These are phyloP conservation scores for Urocyon cinereoargenteus DNA, from an alignment of 2,797 vertebrate species.

Conservation along the genomic window DNA sequence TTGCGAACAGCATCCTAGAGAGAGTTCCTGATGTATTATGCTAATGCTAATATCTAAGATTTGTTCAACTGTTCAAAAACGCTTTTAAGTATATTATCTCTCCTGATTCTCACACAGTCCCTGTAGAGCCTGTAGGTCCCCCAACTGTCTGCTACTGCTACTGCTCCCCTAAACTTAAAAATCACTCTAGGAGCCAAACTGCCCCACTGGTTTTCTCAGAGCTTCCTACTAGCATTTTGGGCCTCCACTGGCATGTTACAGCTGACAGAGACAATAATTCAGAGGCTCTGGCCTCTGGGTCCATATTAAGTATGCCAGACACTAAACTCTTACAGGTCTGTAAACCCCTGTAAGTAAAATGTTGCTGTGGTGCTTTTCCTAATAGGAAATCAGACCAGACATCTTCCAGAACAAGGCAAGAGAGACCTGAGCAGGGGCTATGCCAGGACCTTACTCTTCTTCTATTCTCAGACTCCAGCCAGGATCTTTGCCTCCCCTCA, in stretches of 20 bases:
- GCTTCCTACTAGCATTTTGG: not conserved
- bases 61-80: not conserved
- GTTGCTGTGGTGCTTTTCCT: not conserved
- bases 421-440: not conserved
- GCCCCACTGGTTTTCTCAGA: not conserved
- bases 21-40: not conserved
- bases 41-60: not conserved
- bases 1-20: constrained; percentile 5
- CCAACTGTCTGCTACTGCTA: not conserved
- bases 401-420: not conserved
- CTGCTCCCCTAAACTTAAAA: not conserved
- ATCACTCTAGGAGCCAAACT: not conserved
- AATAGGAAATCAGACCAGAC: not conserved
- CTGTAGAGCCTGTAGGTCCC: not conserved
- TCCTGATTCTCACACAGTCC: not conserved
- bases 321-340: not conserved
- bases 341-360: not conserved
- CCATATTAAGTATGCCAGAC: not conserved
- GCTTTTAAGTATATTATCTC: not conserved
- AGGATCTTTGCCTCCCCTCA: not conserved
- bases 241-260: not conserved
- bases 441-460: not conserved
- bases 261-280: not conserved
- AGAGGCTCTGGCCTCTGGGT: not conserved
- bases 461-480: not conserved